These are phyloP conservation scores for Falco punctatus DNA, from an alignment of 2,113 vertebrate species.

Conservation along the genomic window DNA sequence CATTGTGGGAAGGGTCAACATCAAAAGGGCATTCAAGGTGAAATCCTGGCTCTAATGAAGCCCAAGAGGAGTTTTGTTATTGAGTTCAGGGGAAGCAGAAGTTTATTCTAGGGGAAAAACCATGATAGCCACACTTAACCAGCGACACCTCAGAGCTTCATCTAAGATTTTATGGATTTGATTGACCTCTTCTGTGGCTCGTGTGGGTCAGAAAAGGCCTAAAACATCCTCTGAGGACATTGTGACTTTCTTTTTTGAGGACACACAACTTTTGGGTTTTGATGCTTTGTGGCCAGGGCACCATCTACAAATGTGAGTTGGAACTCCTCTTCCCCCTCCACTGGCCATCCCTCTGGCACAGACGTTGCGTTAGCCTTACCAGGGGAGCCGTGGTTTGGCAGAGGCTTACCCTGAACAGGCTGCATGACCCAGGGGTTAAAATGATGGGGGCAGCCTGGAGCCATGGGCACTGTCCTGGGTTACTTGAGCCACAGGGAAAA, in stretches of 20 bases:
- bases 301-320: neutral
- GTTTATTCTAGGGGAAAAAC: neutral
- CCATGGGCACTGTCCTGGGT: neutral
- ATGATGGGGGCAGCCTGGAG: neutral
- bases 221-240: neutral
- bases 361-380: neutral
- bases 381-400: neutral
- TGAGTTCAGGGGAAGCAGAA: neutral
- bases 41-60: neutral
- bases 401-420: neutral
- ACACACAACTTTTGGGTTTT: neutral
- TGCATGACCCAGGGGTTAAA: neutral
- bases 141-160: neutral
- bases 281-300: neutral
- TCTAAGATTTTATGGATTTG: neutral
- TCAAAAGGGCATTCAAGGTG: neutral
- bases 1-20: slow-evolving; percentile 11
- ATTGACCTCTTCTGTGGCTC: neutral
- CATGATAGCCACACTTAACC: neutral
- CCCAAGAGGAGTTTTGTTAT: neutral
- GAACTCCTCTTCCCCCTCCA: neutral
- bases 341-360: neutral
- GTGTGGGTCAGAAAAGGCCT: neutral
- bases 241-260: neutral
- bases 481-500: neutral